Evolutionary conservation across 2,113 vertebrate genomes (phyloP), one percentile per base, ranked within the genome.

Genomic region (Myxocyprinus asiaticus): DNA sequence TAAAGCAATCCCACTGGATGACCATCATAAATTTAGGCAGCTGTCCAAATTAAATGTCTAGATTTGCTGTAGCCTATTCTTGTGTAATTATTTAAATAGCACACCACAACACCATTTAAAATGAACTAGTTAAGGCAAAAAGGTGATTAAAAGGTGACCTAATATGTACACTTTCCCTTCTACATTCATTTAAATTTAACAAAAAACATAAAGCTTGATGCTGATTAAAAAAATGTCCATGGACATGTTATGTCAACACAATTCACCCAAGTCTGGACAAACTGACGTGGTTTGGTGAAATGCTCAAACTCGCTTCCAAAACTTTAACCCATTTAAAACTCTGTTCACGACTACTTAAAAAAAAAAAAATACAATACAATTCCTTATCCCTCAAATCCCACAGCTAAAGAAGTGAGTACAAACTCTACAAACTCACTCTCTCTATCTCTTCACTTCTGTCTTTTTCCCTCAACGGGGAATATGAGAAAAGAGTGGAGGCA

Each of bases 331-430:
- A 64, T 78, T 74, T 61, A 74, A 69, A 78, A 81, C 68, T 58
- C 75, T 43, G 15, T 65, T 67, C 79, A 78, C 44, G 9, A n/a
- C 67, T 78, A 58, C 62, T 69, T 72, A 75, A 75, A 67, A 78
- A 76, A 84, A 77, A 45, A 61, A 65, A n/a, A n/a, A n/a, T n/a
- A n/a, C n/a, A n/a, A n/a, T n/a, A n/a, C n/a, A n/a, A n/a, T n/a
- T n/a, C n/a, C n/a, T n/a, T 47, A 67, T 77, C 53, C 69, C 65
- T 78, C 50, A 84, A 78, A 77, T 80, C 78, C 47, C 82, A 14
- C 47, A 77, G 73, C 67, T 66, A 67, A 14, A 72, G 22, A n/a
- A 80, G 64, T n/a, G 76, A 67, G 78, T 17, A 47, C 50, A 80
- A 68, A 44, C 5, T 75, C 65, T 67, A 47, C 51, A 22, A 81